These are phyloP conservation scores for Rhopilema esculentum DNA, from an alignment of 30 jellyfish, hydroid and myxozoan genomes.

Conservation along the genomic window DNA sequence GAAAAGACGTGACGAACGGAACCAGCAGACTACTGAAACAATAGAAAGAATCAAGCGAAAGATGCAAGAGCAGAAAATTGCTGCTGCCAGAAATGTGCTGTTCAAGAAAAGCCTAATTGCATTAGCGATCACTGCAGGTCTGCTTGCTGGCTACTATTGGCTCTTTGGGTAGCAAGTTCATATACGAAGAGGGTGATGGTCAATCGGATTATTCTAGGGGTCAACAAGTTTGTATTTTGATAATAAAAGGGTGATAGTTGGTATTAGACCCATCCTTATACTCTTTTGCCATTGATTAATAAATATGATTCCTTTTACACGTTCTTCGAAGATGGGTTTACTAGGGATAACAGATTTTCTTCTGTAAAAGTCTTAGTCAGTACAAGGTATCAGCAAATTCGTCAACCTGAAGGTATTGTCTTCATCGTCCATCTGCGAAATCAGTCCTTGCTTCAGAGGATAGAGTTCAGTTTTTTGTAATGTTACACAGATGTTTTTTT, in stretches of 20 bases:
- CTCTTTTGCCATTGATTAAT: too few species aligned
- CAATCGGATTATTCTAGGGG: neutral
- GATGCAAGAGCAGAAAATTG: slow-evolving; percentile 74
- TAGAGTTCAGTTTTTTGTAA: too few species aligned
- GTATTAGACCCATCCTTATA: too few species aligned
- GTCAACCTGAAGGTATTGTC: too few species aligned
- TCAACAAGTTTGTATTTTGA: neutral
- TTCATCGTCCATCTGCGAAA: too few species aligned
- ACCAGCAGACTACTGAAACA: slow-evolving; percentile 76
- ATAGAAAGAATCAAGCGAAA: slow-evolving; percentile 73
- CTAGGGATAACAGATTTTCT: too few species aligned
- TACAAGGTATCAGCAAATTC: too few species aligned
- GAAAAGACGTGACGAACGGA: slow-evolving; percentile 68
- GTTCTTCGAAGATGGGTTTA: too few species aligned
- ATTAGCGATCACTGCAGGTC: slow-evolving; percentile 56
- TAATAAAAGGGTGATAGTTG: neutral
- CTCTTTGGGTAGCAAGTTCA: slow-evolving; percentile 45
- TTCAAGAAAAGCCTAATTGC: slow-evolving; percentile 66
- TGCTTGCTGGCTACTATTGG: slow-evolving; percentile 56
- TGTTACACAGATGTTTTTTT: too few species aligned
- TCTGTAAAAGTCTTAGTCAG: too few species aligned
- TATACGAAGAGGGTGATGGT: neutral
- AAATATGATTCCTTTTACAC: too few species aligned
- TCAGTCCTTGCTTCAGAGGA: too few species aligned
- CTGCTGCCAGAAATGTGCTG: slow-evolving; percentile 57